A percentile compares a stretch with the other conserved stretches of the same genome.
Conservation (phyloP, 2,797 vertebrate species). For the Myotis findleyi region DNA sequence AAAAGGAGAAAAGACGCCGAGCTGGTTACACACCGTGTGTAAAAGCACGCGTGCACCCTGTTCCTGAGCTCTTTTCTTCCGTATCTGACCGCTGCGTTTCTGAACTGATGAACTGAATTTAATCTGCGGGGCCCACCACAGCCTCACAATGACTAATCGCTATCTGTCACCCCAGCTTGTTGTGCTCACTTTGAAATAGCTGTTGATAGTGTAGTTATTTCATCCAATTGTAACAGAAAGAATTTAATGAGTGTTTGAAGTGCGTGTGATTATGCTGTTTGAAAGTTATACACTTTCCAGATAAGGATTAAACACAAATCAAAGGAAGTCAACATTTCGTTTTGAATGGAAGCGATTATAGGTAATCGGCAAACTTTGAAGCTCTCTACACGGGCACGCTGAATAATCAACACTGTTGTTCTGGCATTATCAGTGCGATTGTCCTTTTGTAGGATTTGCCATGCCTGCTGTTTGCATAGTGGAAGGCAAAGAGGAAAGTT, state of each 20-base stretch:
- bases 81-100: slow-evolving; percentile 71
- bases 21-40: not conserved
- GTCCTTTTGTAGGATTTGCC: slow-evolving; percentile 80
- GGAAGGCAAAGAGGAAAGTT: slow-evolving; percentile 83
- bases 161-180: slow-evolving; percentile 81
- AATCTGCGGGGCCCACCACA: slow-evolving; percentile 76
- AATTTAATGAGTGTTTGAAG: slow-evolving; percentile 89
- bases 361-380: slow-evolving; percentile 89
- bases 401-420: slow-evolving; percentile 87
- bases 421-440: slow-evolving; percentile 82
- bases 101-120: slow-evolving; percentile 78
- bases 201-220: slow-evolving; percentile 85
- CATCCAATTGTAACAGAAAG: slow-evolving; percentile 81
- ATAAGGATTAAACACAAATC: slow-evolving; percentile 89
- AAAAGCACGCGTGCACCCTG: slow-evolving; percentile 79
- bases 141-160: slow-evolving; percentile 81
- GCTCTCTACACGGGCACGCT: slow-evolving; percentile 77
- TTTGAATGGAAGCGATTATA: slow-evolving; percentile 87
- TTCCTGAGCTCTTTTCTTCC: slow-evolving; percentile 63
- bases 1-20: not conserved
- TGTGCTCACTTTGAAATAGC: slow-evolving; percentile 85
- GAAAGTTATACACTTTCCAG: slow-evolving; percentile 87
- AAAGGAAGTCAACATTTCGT: slow-evolving; percentile 88
- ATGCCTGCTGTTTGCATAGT: slow-evolving; percentile 83
- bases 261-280: slow-evolving; percentile 90